Conservation (phyloP, 2,797 vertebrate genomes). For the Epinephelus awoara region DNA sequence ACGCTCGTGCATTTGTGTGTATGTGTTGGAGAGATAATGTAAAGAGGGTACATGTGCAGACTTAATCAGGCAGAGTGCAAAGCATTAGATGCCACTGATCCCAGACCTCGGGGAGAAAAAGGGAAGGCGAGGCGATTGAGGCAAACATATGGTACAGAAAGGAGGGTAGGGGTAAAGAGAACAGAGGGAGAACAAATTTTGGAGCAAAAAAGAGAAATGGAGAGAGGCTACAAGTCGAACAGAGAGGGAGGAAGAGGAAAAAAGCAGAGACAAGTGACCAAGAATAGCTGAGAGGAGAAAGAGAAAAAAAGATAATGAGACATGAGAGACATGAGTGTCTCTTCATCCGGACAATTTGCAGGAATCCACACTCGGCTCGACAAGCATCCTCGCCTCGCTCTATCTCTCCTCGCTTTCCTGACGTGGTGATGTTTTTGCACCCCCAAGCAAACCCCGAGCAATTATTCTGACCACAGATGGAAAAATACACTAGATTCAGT, state of each 20-base stretch:
- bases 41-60: slow-evolving; percentile 74
- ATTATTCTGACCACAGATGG: slow-evolving; percentile 42
- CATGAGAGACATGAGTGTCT: slow-evolving; percentile 63
- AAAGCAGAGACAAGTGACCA: neutral
- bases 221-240: slow-evolving; percentile 1
- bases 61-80: slow-evolving; percentile 77
- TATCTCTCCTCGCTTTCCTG: slow-evolving; percentile 25
- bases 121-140: slow-evolving; percentile 18
- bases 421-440: neutral
- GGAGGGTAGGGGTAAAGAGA: neutral
- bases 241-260: neutral
- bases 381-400: slow-evolving; percentile 28
- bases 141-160: slow-evolving; percentile 22
- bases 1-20: slow-evolving; percentile 30
- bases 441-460: slow-evolving; percentile 2
- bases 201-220: neutral
- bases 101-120: slow-evolving; percentile 39
- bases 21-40: slow-evolving; percentile 64
- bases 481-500: slow-evolving; percentile 26
- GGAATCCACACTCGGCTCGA: slow-evolving; percentile 52
- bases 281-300: neutral
- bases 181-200: neutral
- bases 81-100: slow-evolving; percentile 75
- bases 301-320: slow-evolving; percentile 47
- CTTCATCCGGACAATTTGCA: slow-evolving; percentile 72